These are phyloP conservation scores for Gadus chalcogrammus DNA, from an alignment of 2,113 vertebrate genomes.

Conservation along the genomic window DNA sequence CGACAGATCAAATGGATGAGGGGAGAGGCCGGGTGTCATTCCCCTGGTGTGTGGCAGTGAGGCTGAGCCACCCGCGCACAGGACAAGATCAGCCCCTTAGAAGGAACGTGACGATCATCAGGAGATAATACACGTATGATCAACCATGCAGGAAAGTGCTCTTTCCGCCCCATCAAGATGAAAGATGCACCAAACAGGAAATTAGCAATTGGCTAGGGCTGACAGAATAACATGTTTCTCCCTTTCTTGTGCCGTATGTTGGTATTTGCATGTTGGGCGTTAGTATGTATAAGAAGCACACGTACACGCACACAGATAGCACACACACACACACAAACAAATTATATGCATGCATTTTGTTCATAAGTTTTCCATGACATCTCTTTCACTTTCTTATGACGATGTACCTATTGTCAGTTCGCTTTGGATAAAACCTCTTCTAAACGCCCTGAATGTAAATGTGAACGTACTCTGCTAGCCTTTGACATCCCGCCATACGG, in stretches of 20 bases:
- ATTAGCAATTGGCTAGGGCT: constrained; percentile 24
- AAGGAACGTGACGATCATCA: constrained; percentile 38
- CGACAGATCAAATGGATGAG: constrained; percentile 38
- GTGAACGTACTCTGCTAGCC: neutral
- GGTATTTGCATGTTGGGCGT: neutral
- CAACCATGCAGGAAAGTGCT: constrained; percentile 52
- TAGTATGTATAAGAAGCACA: neutral
- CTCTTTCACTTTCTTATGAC: too few relatives aligned
- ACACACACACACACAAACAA: constrained; percentile 3
- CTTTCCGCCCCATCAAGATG: constrained; percentile 49
- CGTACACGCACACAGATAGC: constrained; percentile 14
- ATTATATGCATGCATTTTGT: too few relatives aligned
- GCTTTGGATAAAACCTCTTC: too few relatives aligned
- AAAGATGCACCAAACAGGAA: constrained; percentile 48
- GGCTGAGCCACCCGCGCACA: constrained; percentile 33
- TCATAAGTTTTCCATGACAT: too few relatives aligned
- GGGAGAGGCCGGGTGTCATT: constrained; percentile 34
- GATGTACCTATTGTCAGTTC: too few relatives aligned
- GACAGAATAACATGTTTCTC: constrained; percentile 21
- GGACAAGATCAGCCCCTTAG: constrained; percentile 51
- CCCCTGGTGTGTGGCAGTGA: constrained; percentile 40
- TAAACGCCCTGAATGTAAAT: too few relatives aligned
- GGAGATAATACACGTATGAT: constrained; percentile 50
- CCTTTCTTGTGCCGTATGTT: constrained; percentile 22
- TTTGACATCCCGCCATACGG: constrained; percentile 56